Evolutionary conservation across 2,797 vertebrate species (phyloP).

Genomic region (Hoplostethus atlanticus): DNA sequence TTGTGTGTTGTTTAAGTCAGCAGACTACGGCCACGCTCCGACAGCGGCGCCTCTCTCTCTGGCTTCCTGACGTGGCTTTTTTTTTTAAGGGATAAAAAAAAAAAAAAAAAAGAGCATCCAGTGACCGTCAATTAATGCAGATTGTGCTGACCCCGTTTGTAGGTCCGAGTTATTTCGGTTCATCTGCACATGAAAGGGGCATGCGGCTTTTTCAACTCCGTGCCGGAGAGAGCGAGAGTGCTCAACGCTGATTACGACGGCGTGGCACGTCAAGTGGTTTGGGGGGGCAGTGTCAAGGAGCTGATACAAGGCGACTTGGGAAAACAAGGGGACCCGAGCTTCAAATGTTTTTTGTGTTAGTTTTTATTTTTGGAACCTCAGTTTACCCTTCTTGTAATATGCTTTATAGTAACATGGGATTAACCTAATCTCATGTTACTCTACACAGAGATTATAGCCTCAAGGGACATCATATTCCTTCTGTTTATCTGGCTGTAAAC

Average conservation of each 20-base stretch:
- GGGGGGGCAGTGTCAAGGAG: slow-evolving; percentile 35
- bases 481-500: neutral
- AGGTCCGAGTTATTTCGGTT: slow-evolving; percentile 33
- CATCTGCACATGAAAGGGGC: slow-evolving; percentile 68
- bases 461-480: neutral
- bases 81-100: neutral
- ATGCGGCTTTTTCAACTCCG: slow-evolving; percentile 42
- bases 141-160: slow-evolving; percentile 47
- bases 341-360: neutral
- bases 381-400: accelerated
- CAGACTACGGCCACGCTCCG: slow-evolving; percentile 3
- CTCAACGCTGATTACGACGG: slow-evolving; percentile 55
- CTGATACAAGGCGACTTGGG: slow-evolving; percentile 30
- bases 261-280: slow-evolving; percentile 40
- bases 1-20: slow-evolving; percentile 19
- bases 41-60: slow-evolving; percentile 4
- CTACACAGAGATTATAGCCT: neutral
- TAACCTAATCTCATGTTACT: neutral
- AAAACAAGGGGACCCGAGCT: slow-evolving; percentile 11
- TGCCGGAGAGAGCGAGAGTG: slow-evolving; percentile 21
- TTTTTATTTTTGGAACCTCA: neutral
- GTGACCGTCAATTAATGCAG: slow-evolving; percentile 37
- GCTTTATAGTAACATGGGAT: neutral
- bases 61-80: neutral
- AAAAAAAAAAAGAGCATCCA: slow-evolving; percentile 5